phyloP scores from a whole-genome alignment of 2,113 vertebrate species.

The Silurus meridionalis region DNA sequence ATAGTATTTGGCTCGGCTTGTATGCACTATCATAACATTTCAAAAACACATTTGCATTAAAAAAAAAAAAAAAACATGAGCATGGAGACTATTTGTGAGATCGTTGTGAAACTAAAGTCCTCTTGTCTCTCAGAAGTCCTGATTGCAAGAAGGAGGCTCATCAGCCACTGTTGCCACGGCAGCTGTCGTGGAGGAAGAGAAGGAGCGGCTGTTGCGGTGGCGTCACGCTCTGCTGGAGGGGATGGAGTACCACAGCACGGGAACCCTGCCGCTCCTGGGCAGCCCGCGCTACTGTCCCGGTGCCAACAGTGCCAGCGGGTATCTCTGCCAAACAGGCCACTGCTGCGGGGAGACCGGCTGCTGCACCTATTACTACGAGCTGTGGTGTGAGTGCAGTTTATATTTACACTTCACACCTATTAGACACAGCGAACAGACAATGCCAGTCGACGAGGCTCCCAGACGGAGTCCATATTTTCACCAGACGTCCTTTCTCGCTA shows the following conservation, averaged over 20 bases:
- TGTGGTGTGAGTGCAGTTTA: slow-evolving; percentile 87
- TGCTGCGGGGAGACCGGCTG: slow-evolving; percentile 95
- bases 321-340: slow-evolving; percentile 93
- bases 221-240: slow-evolving; percentile 62
- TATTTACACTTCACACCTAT: background rate
- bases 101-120: background rate
- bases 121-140: slow-evolving; percentile 15
- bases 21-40: too few species aligned
- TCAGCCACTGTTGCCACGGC: slow-evolving; percentile 32
- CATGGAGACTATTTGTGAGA: background rate
- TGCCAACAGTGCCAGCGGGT: slow-evolving; percentile 82
- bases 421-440: background rate
- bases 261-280: slow-evolving; percentile 64
- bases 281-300: slow-evolving; percentile 84
- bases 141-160: slow-evolving; percentile 9
- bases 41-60: background rate
- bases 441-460: background rate
- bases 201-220: slow-evolving; percentile 51
- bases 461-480: background rate
- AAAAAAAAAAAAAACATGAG: background rate
- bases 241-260: slow-evolving; percentile 67
- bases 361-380: slow-evolving; percentile 96
- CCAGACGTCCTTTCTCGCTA: background rate
- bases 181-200: slow-evolving; percentile 47
- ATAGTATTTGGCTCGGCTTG: background rate